Percentiles rank a stretch among this genome's conserved stretches.
phyloP scores from a whole-genome alignment of 2,797 vertebrate genomes.

The Psittacula echo region DNA sequence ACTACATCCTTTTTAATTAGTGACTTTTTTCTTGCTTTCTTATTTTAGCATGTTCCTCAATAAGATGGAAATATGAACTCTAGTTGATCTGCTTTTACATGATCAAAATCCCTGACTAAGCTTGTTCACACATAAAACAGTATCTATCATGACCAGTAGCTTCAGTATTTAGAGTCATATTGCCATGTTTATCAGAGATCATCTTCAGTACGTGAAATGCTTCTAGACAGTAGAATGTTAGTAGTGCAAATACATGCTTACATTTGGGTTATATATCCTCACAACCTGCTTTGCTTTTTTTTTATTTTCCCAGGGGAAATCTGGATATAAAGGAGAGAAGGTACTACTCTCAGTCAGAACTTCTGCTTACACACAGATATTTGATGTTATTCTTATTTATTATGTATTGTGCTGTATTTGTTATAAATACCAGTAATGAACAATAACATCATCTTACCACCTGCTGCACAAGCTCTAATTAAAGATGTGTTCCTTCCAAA shows the following conservation, averaged over 20 bases:
- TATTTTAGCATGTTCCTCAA: neutral
- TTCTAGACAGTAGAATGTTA: neutral
- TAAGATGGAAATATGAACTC: neutral
- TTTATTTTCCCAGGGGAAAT: slow-evolving; percentile 83
- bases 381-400: neutral
- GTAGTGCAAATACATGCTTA: neutral
- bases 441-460: neutral
- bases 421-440: neutral
- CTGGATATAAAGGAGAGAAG: slow-evolving; percentile 91
- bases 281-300: slow-evolving; percentile 18
- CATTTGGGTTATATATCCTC: neutral
- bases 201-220: neutral
- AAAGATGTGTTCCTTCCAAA: neutral
- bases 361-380: neutral
- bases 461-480: neutral
- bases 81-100: neutral
- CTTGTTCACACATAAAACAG: neutral
- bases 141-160: neutral
- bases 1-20: neutral
- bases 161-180: neutral
- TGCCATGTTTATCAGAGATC: neutral
- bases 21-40: neutral
- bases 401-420: neutral
- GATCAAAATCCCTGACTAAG: neutral
- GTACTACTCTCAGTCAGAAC: slow-evolving; percentile 69